Base-by-base conservation (phyloP, 2,888 invertebrate genomes). In the Rotaria socialis region DNA sequence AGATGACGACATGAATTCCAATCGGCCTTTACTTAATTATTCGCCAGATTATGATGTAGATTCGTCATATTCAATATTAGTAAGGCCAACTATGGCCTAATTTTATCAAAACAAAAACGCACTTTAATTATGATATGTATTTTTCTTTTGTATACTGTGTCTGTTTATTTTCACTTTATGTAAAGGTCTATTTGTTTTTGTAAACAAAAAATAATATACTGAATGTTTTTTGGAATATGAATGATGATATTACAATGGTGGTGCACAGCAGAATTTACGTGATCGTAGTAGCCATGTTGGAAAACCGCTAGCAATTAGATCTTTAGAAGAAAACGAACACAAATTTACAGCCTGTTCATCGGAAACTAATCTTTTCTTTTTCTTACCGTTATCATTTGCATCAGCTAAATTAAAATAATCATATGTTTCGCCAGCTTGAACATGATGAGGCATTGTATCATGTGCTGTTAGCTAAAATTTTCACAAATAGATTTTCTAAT, bases 251-350 rank as follows among this genome's bases (percentile, higher is more conserved):
- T 67, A 67, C 67, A 67, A 67, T 67, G 67, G 67, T 67, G 67
- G 67, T 35, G 67, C 67, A 35, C 67, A 67, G 67, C 67, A 67
- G 27, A 67, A 67, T 67, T 67, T 67, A 67, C 67, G 67, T 35
- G 67, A 35, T 35, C 67, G 67, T 35, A 35, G 16, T 67, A 67
- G 19, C 67, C 67, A 67, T 67, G 67, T 35, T 19, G 67, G 35
- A 67, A 67, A 35, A 19, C 67, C 67, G n/a, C 67, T 67, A 19
- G 14, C 35, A 67, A 14, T 41, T 16, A 67, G 5, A 19, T 67
- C 67, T 67, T 27, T 14, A 55, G 8, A 55, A 55, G 22, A 55
- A 55, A 22, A 55, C 22, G 4, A 55, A 14, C 52, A 16, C 22
- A 22, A 67, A 19, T 35, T 67, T 35, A 16, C 16, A 6, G 35